A percentile compares a stretch with the other conserved stretches of the same genome.
phyloP scores from a whole-genome alignment of 2,888 invertebrate species.

The Drosophila prolongata region DNA sequence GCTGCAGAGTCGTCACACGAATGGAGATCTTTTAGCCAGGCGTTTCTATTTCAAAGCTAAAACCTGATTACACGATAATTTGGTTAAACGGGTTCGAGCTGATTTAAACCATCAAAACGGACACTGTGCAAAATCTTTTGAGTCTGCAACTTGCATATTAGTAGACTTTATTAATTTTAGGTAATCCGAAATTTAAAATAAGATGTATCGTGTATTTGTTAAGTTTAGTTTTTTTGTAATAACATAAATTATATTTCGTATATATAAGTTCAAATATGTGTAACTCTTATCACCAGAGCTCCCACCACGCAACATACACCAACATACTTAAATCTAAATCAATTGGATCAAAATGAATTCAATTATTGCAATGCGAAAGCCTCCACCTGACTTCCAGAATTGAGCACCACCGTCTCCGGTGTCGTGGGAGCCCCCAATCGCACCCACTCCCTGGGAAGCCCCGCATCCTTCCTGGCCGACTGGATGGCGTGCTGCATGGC shows the following conservation, averaged over 20 bases:
- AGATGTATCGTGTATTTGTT: no score
- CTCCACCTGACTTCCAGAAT: slow-evolving; percentile 61
- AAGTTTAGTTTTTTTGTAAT: no score
- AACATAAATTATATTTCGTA: no score
- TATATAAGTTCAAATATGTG: no score
- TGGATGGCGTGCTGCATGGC: slow-evolving; percentile 89
- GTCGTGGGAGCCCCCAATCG: slow-evolving; percentile 82
- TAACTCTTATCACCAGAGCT: no score
- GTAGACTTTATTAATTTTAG: no score
- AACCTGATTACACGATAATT: slow-evolving; percentile 56
- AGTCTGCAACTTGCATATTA: no score
- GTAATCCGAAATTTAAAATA: no score
- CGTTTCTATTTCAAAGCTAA: slow-evolving; percentile 54
- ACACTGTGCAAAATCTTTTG: slow-evolving; percentile 39
- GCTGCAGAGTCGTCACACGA: slow-evolving; percentile 25
- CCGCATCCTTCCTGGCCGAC: slow-evolving; percentile 88
- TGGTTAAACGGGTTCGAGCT: slow-evolving; percentile 56
- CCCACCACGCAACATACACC: no score
- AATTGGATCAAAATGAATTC: no score
- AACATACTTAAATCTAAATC: no score
- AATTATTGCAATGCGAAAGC: slow-evolving; percentile 34
- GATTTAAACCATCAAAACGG: slow-evolving; percentile 9
- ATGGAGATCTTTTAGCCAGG: slow-evolving; percentile 8
- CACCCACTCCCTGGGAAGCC: slow-evolving; percentile 82
- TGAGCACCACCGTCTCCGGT: slow-evolving; percentile 77